Percentiles rank a stretch among this genome's conserved stretches.
phyloP scores from a whole-genome alignment of 1,140 invertebrate genomes.

The Proctacanthus coquilletti region DNA sequence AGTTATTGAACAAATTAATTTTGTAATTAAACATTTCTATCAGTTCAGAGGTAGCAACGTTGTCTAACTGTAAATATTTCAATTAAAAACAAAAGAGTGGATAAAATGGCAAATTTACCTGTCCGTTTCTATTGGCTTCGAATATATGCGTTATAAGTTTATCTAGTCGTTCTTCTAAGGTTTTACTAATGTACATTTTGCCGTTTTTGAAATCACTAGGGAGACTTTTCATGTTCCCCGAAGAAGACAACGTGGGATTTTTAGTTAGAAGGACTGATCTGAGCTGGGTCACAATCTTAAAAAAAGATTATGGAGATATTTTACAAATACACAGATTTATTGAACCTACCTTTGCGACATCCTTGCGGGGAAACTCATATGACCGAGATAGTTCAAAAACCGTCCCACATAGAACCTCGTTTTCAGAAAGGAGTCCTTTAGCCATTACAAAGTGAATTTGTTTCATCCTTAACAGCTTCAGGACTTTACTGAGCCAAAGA shows the following conservation, averaged over 20 bases:
- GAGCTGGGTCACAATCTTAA: too few relatives aligned
- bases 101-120: not conserved
- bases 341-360: conserved; percentile 19
- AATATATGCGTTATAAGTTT: conserved; percentile 17
- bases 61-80: conserved; percentile 17
- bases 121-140: conserved; percentile 10
- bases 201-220: too few relatives aligned
- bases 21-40: conserved; percentile 26
- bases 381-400: conserved; percentile 24
- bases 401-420: conserved; percentile 14
- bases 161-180: conserved; percentile 17
- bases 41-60: conserved; percentile 21
- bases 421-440: conserved; percentile 16
- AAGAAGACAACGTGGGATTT: too few relatives aligned
- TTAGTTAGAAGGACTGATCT: too few relatives aligned
- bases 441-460: conserved; percentile 22
- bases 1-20: conserved; percentile 19
- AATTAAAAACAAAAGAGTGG: not conserved
- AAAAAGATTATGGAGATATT: too few relatives aligned
- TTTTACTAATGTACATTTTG: too few relatives aligned
- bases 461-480: conserved; percentile 13
- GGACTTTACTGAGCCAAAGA: conserved; percentile 24
- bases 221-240: too few relatives aligned
- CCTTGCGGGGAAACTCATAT: conserved; percentile 18
- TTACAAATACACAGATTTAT: too few relatives aligned